These are phyloP conservation scores for Oreotrochilus melanogaster DNA, from an alignment of 2,113 vertebrate genomes.

Conservation along the genomic window DNA sequence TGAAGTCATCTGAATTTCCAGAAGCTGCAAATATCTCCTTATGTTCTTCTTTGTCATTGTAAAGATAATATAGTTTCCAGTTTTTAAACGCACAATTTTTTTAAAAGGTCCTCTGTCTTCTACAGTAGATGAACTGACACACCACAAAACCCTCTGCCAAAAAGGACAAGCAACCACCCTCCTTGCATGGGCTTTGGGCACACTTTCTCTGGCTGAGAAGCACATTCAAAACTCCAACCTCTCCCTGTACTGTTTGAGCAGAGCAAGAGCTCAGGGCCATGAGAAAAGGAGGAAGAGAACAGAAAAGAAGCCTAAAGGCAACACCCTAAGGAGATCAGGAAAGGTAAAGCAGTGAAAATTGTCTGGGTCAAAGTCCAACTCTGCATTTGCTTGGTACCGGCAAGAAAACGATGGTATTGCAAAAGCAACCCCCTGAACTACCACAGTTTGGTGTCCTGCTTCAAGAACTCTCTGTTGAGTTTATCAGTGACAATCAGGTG, in stretches of 20 bases:
- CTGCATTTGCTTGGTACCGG: background rate
- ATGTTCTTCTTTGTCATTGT: fast-evolving
- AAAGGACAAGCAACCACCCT: background rate
- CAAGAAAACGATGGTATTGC: background rate
- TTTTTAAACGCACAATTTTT: background rate
- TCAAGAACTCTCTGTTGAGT: background rate
- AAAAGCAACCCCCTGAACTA: background rate
- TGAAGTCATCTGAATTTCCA: background rate
- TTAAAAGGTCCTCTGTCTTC: background rate
- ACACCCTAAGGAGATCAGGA: background rate
- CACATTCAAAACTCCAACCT: background rate
- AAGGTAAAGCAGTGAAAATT: background rate
- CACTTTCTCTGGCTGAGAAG: background rate
- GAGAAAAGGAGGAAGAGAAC: background rate
- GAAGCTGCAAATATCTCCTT: background rate
- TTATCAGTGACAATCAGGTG: background rate
- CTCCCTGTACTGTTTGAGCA: background rate
- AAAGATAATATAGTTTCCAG: background rate
- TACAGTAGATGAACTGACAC: background rate
- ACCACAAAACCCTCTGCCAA: background rate
- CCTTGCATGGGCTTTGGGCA: background rate
- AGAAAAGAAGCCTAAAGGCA: background rate
- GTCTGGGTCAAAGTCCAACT: background rate
- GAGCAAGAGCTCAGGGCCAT: background rate
- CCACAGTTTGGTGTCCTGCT: background rate